These are phyloP conservation scores for Xiphorhynchus erythropygius DNA, from an alignment of 2,797 vertebrate species.

Conservation along the genomic window DNA sequence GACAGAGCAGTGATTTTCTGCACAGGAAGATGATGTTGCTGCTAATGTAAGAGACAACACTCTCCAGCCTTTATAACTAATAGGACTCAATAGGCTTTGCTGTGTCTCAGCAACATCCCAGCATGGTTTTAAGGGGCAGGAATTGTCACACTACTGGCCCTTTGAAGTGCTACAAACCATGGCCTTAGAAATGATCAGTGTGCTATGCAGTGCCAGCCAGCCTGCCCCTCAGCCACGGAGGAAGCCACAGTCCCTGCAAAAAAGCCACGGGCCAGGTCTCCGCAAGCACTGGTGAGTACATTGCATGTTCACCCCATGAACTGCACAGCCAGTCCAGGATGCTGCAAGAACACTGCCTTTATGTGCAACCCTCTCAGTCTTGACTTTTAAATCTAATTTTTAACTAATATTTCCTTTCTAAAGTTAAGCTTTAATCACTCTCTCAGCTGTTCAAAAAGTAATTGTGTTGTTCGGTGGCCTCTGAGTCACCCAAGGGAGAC, in stretches of 20 bases:
- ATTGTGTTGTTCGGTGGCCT: neutral
- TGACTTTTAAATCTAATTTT: neutral
- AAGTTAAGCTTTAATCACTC: neutral
- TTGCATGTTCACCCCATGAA: fast-evolving
- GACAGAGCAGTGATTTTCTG: neutral
- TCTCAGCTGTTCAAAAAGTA: neutral
- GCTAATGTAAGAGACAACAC: neutral
- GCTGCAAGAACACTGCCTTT: neutral
- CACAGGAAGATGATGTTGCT: neutral
- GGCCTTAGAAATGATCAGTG: fast-evolving
- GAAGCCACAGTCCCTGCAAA: neutral
- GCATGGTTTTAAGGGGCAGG: neutral
- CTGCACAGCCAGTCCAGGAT: neutral
- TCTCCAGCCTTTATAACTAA: neutral
- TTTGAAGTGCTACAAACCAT: neutral
- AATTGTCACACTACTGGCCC: fast-evolving
- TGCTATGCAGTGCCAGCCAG: neutral
- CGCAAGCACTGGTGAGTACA: fast-evolving
- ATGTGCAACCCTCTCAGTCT: neutral
- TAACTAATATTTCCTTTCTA: neutral
- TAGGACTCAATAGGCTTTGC: neutral
- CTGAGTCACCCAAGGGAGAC: neutral
- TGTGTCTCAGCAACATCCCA: neutral
- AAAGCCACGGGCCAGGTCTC: fast-evolving
- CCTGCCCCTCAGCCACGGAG: fast-evolving